Evolutionary conservation across 2,113 vertebrate genomes (phyloP).

Genomic region (Limanda limanda): DNA sequence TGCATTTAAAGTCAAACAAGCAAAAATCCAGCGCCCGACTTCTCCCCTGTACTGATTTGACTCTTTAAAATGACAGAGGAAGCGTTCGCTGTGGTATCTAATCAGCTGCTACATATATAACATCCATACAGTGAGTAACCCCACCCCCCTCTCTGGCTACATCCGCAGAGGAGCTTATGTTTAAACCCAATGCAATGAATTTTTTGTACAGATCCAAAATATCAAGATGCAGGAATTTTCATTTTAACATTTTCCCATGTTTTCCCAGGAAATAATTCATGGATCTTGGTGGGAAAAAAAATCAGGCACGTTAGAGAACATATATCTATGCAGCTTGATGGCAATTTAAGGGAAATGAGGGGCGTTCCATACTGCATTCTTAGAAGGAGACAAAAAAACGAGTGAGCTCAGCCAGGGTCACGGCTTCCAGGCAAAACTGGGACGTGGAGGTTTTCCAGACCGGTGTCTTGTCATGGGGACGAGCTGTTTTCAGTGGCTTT

Average conservation of each 20-base stretch:
- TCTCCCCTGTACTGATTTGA: slow-evolving; percentile 16
- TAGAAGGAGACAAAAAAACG: not conserved
- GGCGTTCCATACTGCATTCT: slow-evolving; percentile 28
- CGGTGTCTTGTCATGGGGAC: slow-evolving; percentile 12
- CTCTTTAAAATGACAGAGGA: slow-evolving; percentile 50
- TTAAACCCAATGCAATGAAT: no score
- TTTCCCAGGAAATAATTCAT: no score
- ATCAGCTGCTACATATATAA: slow-evolving; percentile 46
- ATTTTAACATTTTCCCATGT: no score
- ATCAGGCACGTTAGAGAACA: no score
- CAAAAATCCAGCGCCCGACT: not conserved
- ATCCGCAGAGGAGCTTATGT: no score
- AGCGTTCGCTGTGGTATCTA: slow-evolving; percentile 47
- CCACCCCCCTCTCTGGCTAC: no score
- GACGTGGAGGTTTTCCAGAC: slow-evolving; percentile 12
- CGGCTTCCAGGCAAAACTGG: slow-evolving; percentile 28
- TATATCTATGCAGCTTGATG: no score
- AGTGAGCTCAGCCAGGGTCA: slow-evolving; percentile 7
- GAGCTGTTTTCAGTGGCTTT: slow-evolving; percentile 33
- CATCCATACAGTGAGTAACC: not conserved
- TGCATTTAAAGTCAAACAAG: slow-evolving; percentile 46
- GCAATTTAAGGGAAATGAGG: no score
- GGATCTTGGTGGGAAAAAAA: no score
- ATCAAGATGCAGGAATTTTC: no score
- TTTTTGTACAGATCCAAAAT: no score